A percentile compares a stretch with the other conserved stretches of the same genome.
These are phyloP conservation scores for Ferdinandea cuprea DNA, from an alignment of 2,888 invertebrate genomes.

Conservation along the genomic window DNA sequence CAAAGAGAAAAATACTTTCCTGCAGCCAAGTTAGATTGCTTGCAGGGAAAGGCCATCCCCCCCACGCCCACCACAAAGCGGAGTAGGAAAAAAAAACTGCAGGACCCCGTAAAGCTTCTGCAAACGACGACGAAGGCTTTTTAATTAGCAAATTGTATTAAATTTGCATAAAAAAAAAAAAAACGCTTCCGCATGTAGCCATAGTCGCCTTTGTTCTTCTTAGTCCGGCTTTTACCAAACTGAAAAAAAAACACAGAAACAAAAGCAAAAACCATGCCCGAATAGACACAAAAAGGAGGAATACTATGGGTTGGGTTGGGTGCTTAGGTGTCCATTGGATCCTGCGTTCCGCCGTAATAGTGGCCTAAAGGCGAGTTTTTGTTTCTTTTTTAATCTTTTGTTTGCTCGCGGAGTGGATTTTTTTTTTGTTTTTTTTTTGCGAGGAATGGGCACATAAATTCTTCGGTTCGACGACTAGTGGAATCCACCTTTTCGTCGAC, in stretches of 20 bases:
- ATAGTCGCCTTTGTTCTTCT: constrained; percentile 18
- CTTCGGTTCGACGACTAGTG: constrained; percentile 12
- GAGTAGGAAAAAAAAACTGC: constrained; percentile 10
- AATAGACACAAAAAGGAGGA: not conserved
- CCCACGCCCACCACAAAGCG: constrained; percentile 1
- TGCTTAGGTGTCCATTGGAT: constrained; percentile 61
- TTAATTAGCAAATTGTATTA: constrained; percentile 74
- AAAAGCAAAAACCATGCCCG: too few relatives aligned
- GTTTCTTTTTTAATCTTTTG: constrained; percentile 7
- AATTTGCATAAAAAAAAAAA: constrained; percentile 70
- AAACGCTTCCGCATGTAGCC: constrained; percentile 42
- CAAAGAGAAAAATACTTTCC: constrained; percentile 62
- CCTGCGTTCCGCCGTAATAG: constrained; percentile 30
- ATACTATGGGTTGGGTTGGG: not conserved
- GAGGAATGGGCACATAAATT: constrained; percentile 24
- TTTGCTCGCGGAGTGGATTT: constrained; percentile 15
- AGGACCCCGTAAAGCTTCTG: constrained; percentile 16
- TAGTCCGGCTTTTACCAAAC: not conserved
- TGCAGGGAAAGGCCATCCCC: constrained; percentile 10
- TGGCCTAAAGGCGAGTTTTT: constrained; percentile 25
- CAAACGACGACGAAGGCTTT: constrained; percentile 48
- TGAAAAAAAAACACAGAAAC: not conserved
- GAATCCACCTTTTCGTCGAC: constrained; percentile 15
- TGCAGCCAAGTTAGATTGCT: constrained; percentile 59
- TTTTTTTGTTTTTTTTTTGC: too few relatives aligned